Base-by-base conservation (phyloP, 2,797 vertebrate species). In the Coranthus polyacanthus region DNA sequence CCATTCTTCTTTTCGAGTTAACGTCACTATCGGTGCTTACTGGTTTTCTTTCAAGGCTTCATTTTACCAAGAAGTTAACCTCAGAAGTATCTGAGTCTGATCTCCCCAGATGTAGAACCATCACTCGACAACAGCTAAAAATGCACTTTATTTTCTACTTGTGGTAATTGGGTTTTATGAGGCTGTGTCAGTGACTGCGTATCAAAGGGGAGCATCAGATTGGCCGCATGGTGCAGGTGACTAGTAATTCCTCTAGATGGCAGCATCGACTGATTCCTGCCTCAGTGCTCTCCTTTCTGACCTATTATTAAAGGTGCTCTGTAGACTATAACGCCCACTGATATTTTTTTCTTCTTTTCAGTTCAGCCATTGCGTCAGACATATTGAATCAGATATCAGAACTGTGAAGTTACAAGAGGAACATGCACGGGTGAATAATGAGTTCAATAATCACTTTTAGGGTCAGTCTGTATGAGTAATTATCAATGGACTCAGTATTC, bases 91-190 rank as follows among this genome's bases (percentile, higher is more conserved):
- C 22, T 44, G 22, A 56, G 34, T 72, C 68, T 66, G 63, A 69
- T 49, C 58, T 68, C 26, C 60, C 71, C 11, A 34, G 43, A 77
- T 58, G 59, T 75, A 61, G 37, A 55, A 77, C 46, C 45, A 6
- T 78, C 78, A 56, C 66, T 62, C 32, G 64, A 83, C 70, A 54
- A 21, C 78, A 85, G 82, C 78, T 60, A 85, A 86, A 85, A 89
- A 90, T 88, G 91, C 91, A 93, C 92, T 94, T 93, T 94, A 92
- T 92, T 93, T 93, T 90, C 42, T 90, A 91, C 77, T 72, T 68
- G 74, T 72, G 69, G 71, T 67, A 88, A 84, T 85, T 89, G 81
- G 78, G 81, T 78, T 86, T 84, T 52, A 78, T 57, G 62, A 61
- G 76, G 79, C 76, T 74, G 69, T 44, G 72, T 83, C 75, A 42